Base-by-base conservation (phyloP, 23 tunicate species). In the Trididemnum miniatum region DNA sequence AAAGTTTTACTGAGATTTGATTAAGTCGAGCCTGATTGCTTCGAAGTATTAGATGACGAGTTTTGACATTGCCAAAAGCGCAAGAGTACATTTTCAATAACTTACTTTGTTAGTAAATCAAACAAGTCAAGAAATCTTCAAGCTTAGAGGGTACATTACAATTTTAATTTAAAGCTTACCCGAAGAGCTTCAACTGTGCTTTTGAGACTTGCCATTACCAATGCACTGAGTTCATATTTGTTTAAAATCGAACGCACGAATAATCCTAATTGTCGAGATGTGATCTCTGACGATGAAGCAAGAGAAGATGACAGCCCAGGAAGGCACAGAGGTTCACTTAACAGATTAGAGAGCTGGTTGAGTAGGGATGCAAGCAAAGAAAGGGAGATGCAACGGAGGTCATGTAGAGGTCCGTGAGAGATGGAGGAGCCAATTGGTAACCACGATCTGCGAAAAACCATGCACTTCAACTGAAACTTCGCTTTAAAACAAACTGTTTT, bases 361-460 rank as follows among this genome's bases (percentile, higher is more conserved):
- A 88, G 79, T 1, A 88, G 73, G 1, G 72, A 36, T 20, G 50
- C 35, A 32, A 88, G 83, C 26, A 88, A 35, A 35, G 67, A 40
- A 36, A 82, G 63, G 1, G 93, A 35, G 51, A 44, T 35, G 40
- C 79, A 82, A 1, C 93, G 72, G 28, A 88, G 39, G 60, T 88
- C 93, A 40, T 82, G 87, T 15, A 81, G 65, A 2, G 69, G 32
- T 1, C 79, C 82, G 24, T 50, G 60, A 35, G 35, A 24, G 39
- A 44, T 27, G 76, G 32, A 9, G 36, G 30, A 31, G 5, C 28
- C 36, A 12, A 34, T 64, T 1, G 83, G 24, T n/a, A 59, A 72
- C 93, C 93, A 88, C 2, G 93, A 88, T 67, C 93, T 88, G 15
- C 9, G 15, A 44, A 44, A 44, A 15, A 44, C n/a, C n/a, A n/a